A percentile compares a stretch with the other conserved stretches of the same genome.
Conservation (phyloP, 2,113 vertebrate species). For the Pongo abelii region DNA sequence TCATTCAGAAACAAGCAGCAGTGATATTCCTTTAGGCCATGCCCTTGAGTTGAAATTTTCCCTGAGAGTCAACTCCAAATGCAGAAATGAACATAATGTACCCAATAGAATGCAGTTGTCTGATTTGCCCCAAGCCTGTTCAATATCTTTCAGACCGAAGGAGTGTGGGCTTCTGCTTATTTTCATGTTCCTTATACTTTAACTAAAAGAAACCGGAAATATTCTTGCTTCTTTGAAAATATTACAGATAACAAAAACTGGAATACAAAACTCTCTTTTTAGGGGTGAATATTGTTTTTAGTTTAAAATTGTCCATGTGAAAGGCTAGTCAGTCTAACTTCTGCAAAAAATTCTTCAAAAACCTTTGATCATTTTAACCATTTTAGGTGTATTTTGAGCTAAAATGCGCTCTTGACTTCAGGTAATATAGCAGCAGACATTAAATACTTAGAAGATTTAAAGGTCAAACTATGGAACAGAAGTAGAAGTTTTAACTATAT, state of each 20-base stretch:
- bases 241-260: not conserved
- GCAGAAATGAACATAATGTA: not conserved
- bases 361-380: constrained; percentile 6
- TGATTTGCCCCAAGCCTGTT: not conserved
- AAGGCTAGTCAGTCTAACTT: not conserved
- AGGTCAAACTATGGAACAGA: constrained; percentile 31
- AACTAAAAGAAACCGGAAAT: constrained; percentile 14
- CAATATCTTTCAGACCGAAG: not conserved
- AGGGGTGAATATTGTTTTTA: not conserved
- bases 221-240: not conserved
- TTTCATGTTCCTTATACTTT: not conserved
- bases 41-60: constrained; percentile 24
- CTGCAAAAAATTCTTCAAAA: not conserved
- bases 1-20: not conserved
- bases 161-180: not conserved
- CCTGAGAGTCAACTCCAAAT: not conserved
- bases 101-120: not conserved
- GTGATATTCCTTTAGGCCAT: not conserved
- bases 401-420: not conserved
- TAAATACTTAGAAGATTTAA: constrained; percentile 40
- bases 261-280: not conserved
- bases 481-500: not conserved
- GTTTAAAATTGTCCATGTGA: not conserved
- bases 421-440: not conserved
- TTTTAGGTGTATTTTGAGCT: constrained; percentile 29